Percentiles rank a stretch among this genome's conserved stretches.
phyloP scores from a whole-genome alignment of 2,113 vertebrate genomes.

The Siniperca chuatsi region DNA sequence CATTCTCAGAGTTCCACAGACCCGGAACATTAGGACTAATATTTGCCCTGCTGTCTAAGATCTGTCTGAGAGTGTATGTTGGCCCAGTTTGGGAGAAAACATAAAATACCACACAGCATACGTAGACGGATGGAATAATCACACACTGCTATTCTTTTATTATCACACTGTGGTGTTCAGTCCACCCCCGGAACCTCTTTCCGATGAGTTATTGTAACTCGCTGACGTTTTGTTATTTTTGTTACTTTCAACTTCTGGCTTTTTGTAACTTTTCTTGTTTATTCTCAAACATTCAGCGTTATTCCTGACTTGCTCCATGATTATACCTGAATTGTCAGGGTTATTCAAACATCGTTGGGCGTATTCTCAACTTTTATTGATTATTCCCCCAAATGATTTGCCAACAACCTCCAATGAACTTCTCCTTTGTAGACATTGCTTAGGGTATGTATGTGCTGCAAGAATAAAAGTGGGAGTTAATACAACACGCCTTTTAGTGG shows the following conservation, averaged over 20 bases:
- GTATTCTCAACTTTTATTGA: background rate
- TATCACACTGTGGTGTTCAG: background rate
- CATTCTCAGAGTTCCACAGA: constrained; percentile 46
- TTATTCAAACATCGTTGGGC: background rate
- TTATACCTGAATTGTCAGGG: background rate
- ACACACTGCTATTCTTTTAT: background rate
- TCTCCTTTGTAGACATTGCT: background rate
- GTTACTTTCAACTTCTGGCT: background rate
- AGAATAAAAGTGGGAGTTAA: too few relatives aligned
- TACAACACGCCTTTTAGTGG: background rate
- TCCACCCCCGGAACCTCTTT: background rate
- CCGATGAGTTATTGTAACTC: background rate
- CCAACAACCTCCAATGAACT: background rate
- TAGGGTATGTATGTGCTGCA: background rate
- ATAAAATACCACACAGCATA: constrained; percentile 47
- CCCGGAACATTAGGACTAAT: constrained; percentile 49
- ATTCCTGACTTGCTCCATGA: background rate
- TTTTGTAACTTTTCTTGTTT: background rate
- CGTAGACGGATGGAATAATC: constrained; percentile 10
- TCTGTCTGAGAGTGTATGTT: constrained; percentile 45
- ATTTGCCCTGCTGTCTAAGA: constrained; percentile 58
- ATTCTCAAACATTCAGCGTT: background rate
- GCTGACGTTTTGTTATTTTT: background rate
- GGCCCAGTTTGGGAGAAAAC: constrained; percentile 48
- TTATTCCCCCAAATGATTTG: background rate